Percentiles rank a stretch among this genome's conserved stretches.
These are phyloP conservation scores for pig (Sus scrofa) DNA, from an alignment of 2,113 vertebrate genomes.

Conservation along the genomic window DNA sequence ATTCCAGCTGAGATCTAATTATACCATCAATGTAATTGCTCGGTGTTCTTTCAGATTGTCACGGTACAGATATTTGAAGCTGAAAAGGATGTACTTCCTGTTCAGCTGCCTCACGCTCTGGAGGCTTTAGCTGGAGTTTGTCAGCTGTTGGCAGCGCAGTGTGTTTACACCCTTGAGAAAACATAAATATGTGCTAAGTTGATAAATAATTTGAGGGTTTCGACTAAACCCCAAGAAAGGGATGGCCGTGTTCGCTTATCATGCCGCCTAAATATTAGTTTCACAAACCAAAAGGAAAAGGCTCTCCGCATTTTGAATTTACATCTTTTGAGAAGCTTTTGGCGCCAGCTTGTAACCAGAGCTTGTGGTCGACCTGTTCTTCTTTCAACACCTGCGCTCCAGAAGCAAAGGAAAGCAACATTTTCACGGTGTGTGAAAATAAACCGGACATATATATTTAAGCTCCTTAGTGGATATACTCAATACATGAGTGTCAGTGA, in stretches of 20 bases:
- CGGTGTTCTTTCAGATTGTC: conserved; percentile 34
- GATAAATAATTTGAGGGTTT: background rate
- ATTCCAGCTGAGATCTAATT: conserved; percentile 44
- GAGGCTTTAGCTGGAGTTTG: background rate
- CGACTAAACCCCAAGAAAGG: background rate
- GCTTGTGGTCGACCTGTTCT: background rate
- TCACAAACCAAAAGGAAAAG: background rate
- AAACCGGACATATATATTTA: background rate
- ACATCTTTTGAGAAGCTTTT: background rate
- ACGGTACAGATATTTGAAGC: conserved; percentile 48
- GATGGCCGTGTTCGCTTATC: background rate
- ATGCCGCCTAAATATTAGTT: background rate
- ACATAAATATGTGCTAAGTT: background rate
- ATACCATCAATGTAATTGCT: conserved; percentile 12
- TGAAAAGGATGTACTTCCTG: conserved; percentile 58
- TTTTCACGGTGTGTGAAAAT: background rate
- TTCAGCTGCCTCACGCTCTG: background rate
- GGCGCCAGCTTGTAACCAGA: background rate
- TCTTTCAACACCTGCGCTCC: background rate
- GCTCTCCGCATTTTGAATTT: fast-evolving
- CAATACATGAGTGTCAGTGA: background rate
- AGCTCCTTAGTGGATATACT: background rate
- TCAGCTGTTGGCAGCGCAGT: background rate
- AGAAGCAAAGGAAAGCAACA: background rate
- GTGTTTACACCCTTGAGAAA: background rate